Evolutionary conservation across 1,140 invertebrate genomes (phyloP).

Genomic region (Meloidogyne hapla): DNA sequence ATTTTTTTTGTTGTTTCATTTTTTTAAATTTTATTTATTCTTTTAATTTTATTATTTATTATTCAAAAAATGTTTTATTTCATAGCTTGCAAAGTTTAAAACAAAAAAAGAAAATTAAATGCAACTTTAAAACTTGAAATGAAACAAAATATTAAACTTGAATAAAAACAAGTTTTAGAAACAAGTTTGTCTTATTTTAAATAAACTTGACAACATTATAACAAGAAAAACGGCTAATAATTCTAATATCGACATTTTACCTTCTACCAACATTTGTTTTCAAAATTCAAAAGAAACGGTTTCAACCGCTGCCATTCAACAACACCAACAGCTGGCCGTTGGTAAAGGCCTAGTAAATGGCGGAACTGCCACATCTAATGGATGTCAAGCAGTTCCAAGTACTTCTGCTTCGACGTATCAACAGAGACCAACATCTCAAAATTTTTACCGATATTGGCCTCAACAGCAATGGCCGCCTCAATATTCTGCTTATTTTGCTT

Average conservation of each 20-base stretch:
- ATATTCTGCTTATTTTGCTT: background rate
- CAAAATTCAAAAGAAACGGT: background rate
- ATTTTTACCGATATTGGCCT: background rate
- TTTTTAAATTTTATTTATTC: background rate
- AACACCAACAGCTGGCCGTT: background rate
- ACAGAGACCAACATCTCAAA: background rate
- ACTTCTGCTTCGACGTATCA: background rate
- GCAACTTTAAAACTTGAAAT: background rate
- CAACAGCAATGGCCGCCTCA: background rate
- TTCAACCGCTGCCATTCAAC: background rate
- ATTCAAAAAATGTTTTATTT: no score
- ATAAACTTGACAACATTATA: background rate
- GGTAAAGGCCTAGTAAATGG: background rate
- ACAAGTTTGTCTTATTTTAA: background rate
- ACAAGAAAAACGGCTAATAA: background rate
- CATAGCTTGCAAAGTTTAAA: background rate
- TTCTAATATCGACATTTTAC: background rate
- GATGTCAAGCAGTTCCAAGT: background rate
- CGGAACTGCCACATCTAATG: background rate
- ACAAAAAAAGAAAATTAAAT: background rate
- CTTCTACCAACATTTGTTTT: background rate
- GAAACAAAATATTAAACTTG: background rate
- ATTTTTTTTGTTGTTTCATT: background rate
- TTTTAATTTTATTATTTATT: background rate
- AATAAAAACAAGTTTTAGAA: background rate